A percentile compares a stretch with the other conserved stretches of the same genome.
phyloP scores from a whole-genome alignment of 2,113 vertebrate genomes.

The Dromas ardeola region DNA sequence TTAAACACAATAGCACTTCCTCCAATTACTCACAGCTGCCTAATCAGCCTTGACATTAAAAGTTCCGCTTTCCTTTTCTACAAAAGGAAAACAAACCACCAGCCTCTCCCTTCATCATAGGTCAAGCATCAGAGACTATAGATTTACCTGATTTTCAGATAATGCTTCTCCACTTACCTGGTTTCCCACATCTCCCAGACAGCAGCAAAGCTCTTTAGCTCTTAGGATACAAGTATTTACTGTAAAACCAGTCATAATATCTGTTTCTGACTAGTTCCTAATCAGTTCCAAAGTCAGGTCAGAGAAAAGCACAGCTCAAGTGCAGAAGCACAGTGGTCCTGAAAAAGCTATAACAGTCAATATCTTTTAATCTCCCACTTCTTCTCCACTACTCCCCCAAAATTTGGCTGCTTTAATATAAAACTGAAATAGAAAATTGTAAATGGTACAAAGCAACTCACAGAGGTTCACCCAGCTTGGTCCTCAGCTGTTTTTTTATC shows the following conservation, averaged over 20 bases:
- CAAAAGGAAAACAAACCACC: neutral
- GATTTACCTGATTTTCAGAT: neutral
- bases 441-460: neutral
- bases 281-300: neutral
- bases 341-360: neutral
- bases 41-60: neutral
- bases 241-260: neutral
- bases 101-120: neutral
- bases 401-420: neutral
- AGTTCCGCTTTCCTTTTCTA: neutral
- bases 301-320: neutral
- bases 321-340: neutral
- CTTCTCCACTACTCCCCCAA: neutral
- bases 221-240: neutral
- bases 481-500: neutral
- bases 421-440: neutral
- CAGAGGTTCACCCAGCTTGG: neutral
- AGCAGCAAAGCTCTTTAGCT: neutral
- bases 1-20: conserved; percentile 4
- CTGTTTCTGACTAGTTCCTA: neutral
- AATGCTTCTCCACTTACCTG: neutral
- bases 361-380: neutral
- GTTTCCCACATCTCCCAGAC: neutral
- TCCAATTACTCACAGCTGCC: neutral
- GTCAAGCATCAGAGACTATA: neutral